A percentile compares a stretch with the other conserved stretches of the same genome.
Evolutionary conservation across 2,888 invertebrate genomes (phyloP).

Genomic region (Imbricaverruca yamaguchii): DNA sequence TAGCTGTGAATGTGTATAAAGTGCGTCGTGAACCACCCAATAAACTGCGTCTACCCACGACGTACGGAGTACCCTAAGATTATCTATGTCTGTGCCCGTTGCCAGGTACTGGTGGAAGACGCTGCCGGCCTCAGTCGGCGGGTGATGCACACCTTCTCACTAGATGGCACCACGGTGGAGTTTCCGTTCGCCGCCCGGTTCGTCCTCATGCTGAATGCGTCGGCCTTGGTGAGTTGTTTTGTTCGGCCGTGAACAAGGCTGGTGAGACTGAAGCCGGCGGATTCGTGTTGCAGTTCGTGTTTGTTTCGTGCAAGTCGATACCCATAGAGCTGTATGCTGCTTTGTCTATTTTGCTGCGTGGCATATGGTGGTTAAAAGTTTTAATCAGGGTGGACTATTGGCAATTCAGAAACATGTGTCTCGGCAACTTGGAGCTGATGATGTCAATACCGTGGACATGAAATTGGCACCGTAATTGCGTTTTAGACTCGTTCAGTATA

Average conservation of each 20-base stretch:
- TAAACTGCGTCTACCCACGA: background rate
- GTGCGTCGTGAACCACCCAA: background rate
- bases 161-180: conserved; percentile 60
- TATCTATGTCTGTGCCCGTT: background rate
- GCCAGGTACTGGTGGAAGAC: conserved; percentile 36
- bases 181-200: conserved; percentile 62
- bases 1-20: background rate
- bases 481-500: too few relatives aligned
- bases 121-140: conserved; percentile 33
- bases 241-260: conserved; percentile 40
- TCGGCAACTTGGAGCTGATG: too few relatives aligned
- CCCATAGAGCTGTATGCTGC: too few relatives aligned
- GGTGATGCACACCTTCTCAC: conserved; percentile 60
- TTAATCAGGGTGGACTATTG: too few relatives aligned
- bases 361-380: too few relatives aligned
- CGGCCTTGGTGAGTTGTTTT: conserved; percentile 56
- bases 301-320: too few relatives aligned
- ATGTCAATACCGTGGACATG: too few relatives aligned
- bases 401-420: too few relatives aligned
- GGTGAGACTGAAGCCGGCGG: too few relatives aligned
- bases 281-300: too few relatives aligned
- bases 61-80: background rate
- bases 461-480: too few relatives aligned
- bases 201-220: conserved; percentile 67
- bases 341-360: too few relatives aligned